Evolutionary conservation across 1,140 invertebrate species (phyloP).

Genomic region (Scaptomyza hsui): DNA sequence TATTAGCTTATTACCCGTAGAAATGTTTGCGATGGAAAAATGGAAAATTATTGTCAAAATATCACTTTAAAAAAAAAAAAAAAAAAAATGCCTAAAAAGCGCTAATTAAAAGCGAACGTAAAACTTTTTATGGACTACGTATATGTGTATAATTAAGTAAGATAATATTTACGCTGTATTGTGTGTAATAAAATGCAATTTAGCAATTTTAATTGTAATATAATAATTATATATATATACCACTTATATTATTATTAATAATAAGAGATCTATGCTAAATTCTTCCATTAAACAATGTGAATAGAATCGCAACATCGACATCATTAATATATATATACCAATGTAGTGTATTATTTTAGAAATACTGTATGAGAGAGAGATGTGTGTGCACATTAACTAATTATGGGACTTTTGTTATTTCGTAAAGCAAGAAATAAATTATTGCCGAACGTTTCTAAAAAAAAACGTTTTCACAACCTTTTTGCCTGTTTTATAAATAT

Average conservation of each 20-base stretch:
- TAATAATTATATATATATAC: constrained; percentile 21
- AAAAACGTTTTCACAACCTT: no score
- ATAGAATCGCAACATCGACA: constrained; percentile 12
- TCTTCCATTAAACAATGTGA: constrained; percentile 62
- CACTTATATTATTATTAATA: constrained; percentile 46
- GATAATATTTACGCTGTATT: constrained; percentile 27
- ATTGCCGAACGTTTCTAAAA: no score
- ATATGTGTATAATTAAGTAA: constrained; percentile 26
- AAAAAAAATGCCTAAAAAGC: no score
- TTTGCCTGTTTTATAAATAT: no score
- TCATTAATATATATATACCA: background rate
- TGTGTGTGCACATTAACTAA: no score
- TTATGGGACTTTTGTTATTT: background rate
- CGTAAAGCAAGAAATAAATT: no score
- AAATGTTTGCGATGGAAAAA: no score
- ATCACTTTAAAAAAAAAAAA: no score
- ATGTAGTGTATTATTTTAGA: background rate
- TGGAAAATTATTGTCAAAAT: no score
- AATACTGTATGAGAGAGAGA: no score
- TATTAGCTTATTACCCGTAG: constrained; percentile 31
- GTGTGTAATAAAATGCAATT: constrained; percentile 61
- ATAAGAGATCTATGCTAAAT: constrained; percentile 60
- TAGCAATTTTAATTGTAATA: constrained; percentile 54
- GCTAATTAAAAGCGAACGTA: background rate
- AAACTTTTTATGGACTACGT: constrained; percentile 9